Evolutionary conservation across 2,797 vertebrate genomes (phyloP), one percentile per base, ranked within the genome.

Genomic region (Carduelis carduelis): DNA sequence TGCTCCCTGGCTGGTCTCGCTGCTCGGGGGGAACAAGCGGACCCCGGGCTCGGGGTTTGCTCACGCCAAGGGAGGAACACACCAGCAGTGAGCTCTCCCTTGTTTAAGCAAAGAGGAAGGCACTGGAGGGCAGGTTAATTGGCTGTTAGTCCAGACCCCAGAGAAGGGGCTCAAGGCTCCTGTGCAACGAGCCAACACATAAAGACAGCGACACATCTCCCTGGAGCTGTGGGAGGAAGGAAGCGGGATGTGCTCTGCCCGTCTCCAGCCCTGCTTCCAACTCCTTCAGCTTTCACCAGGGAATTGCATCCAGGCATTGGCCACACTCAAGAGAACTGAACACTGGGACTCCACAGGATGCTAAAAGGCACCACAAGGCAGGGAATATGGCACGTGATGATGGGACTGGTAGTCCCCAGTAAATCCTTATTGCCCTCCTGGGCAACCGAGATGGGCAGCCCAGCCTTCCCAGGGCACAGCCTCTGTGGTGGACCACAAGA

Each of bases 251-350:
- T 27, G 49, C 30, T 87, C 68, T 90, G 86, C 37, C 8, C 6
- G 0, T 4, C 65, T 59, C 70, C 0, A 0, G 41, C 43, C 72
- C 61, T 5, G 4, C 27, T 37, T 60, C 65, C 79, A 44, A 17
- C 69, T 78, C 55, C 46, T 88, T 64, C 3, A 53, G 50, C 32
- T 53, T 65, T 18, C 79, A 71, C 21, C 23, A 28, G 35, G 39
- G 39, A 90, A 85, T 0, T 69, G 46, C 35, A 90, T 22, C 39
- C 83, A 79, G 43, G 32, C 52, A 10, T 6, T 24, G 12, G 65
- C 32, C 39, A 59, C 18, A 4, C 30, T 49, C 8, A 71, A 55
- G 52, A 93, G 57, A 35, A 57, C 13, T 28, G 41, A 81, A 49
- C 2, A 34, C 17, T 27, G 49, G 72, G 30, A 83, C 44, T 66